phyloP scores from a whole-genome alignment of 2,113 vertebrate species.

The Origma solitaria region DNA sequence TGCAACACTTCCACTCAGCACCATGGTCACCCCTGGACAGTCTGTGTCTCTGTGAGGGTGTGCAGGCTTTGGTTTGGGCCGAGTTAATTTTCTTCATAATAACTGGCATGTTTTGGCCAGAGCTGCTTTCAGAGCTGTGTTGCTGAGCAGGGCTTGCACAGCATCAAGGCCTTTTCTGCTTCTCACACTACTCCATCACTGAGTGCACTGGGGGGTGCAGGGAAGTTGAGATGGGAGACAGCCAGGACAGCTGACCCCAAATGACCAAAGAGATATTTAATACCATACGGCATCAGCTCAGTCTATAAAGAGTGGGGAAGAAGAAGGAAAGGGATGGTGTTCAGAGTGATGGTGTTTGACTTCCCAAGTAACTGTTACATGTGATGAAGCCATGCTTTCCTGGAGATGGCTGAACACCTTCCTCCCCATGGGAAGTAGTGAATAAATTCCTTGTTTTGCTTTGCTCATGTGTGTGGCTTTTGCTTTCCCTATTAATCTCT shows the following conservation, averaged over 20 bases:
- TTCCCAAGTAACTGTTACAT: background rate
- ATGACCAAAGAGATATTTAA: background rate
- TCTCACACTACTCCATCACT: background rate
- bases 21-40: background rate
- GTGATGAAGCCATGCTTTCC: background rate
- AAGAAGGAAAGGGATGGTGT: background rate
- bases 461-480: background rate
- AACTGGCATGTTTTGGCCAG: background rate
- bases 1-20: background rate
- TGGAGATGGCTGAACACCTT: background rate
- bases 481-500: background rate
- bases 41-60: fast-evolving
- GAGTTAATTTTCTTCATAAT: background rate
- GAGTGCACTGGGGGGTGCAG: background rate
- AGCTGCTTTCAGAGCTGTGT: background rate
- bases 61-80: background rate
- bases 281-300: background rate
- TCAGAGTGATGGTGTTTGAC: background rate
- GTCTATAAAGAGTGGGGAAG: no score
- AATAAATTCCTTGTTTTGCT: background rate
- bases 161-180: background rate
- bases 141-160: background rate
- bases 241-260: background rate
- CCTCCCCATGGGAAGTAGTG: fast-evolving
- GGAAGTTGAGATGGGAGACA: background rate